Evolutionary conservation across 2,797 vertebrate genomes (phyloP).

Genomic region (Hippoglossus hippoglossus): DNA sequence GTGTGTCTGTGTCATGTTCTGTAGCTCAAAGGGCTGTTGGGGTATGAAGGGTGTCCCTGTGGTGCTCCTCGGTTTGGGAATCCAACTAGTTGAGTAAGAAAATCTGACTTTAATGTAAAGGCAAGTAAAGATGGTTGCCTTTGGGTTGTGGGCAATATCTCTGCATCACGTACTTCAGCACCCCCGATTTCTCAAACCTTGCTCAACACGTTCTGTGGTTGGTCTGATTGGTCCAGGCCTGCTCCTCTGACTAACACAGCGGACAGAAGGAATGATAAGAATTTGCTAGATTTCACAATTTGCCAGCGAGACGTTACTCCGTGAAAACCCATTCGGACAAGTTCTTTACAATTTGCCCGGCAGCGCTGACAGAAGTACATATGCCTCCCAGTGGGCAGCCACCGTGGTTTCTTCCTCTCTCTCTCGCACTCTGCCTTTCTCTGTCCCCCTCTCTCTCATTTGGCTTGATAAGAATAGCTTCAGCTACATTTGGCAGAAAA

Average conservation of each 20-base stretch:
- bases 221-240: not conserved
- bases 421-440: not conserved
- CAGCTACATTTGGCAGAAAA: slow-evolving; percentile 7
- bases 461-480: slow-evolving; percentile 28
- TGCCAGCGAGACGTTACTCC: slow-evolving; percentile 33
- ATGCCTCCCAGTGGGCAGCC: slow-evolving; percentile 56
- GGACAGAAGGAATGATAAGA: slow-evolving; percentile 32
- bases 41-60: too few species aligned
- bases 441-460: slow-evolving; percentile 2
- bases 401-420: not conserved
- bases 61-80: too few species aligned
- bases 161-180: too few species aligned
- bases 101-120: too few species aligned
- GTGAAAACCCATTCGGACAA: slow-evolving; percentile 45
- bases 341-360: slow-evolving; percentile 44
- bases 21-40: too few species aligned
- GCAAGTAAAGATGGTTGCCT: too few species aligned
- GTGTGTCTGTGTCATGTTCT: not conserved
- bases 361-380: slow-evolving; percentile 44
- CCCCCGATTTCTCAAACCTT: too few species aligned
- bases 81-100: too few species aligned
- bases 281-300: slow-evolving; percentile 24
- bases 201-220: not conserved
- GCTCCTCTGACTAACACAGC: not conserved
- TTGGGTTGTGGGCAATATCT: too few species aligned